phyloP scores from a whole-genome alignment of 2,113 vertebrate species.

The Corvus moneduloides region DNA sequence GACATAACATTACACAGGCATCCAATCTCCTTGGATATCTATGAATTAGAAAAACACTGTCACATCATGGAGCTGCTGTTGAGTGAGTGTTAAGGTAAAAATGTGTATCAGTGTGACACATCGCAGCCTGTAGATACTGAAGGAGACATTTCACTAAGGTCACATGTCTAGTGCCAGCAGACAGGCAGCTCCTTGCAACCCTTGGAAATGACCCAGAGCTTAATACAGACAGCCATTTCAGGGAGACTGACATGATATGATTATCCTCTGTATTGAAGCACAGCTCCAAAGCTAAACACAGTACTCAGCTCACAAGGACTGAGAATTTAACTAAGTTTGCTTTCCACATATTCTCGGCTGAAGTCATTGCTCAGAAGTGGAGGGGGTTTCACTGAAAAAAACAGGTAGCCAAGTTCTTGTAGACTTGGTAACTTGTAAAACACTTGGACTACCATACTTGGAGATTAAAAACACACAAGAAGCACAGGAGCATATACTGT shows the following conservation, averaged over 20 bases:
- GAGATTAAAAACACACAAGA: neutral
- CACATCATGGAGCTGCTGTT: neutral
- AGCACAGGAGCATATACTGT: neutral
- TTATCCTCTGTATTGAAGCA: neutral
- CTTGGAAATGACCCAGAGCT: neutral
- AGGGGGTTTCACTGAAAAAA: neutral
- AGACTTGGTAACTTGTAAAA: neutral
- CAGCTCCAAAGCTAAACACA: neutral
- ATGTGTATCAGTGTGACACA: neutral
- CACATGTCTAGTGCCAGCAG: neutral
- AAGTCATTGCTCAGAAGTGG: neutral
- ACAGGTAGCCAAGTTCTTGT: neutral
- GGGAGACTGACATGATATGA: neutral
- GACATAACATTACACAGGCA: neutral
- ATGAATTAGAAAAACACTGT: neutral
- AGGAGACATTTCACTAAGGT: slow-evolving; percentile 14
- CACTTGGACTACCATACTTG: neutral
- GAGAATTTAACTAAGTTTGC: neutral
- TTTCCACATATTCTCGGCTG: neutral
- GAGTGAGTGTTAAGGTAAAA: slow-evolving; percentile 50
- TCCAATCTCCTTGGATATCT: neutral
- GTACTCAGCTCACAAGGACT: neutral
- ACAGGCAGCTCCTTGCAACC: neutral
- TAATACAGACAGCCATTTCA: neutral
- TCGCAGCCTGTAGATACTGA: neutral